Conservation (phyloP, 2,797 vertebrate species). For the Choloepus didactylus region DNA sequence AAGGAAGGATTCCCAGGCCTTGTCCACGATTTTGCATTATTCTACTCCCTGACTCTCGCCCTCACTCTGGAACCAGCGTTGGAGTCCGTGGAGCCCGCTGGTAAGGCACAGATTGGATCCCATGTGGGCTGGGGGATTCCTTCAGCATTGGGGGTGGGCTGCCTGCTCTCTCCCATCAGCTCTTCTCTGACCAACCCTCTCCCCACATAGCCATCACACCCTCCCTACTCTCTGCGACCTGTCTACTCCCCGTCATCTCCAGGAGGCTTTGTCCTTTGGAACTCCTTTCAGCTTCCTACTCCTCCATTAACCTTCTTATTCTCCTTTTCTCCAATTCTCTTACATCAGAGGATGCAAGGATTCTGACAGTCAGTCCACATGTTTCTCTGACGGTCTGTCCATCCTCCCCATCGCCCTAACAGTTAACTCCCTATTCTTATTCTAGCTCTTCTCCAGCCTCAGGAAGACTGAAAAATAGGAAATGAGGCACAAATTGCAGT, state of each 20-base stretch:
- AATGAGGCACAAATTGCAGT: background rate
- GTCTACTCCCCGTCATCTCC: background rate
- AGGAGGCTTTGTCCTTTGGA: background rate
- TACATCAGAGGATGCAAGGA: background rate
- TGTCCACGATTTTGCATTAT: background rate
- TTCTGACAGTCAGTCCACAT: background rate
- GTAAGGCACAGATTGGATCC: background rate
- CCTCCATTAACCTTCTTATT: background rate
- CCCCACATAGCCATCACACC: too few relatives aligned
- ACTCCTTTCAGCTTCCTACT: background rate
- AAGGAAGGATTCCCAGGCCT: background rate
- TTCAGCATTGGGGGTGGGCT: rapidly evolving
- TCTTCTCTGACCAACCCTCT: background rate
- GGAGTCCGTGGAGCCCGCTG: background rate
- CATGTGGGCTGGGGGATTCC: too few relatives aligned
- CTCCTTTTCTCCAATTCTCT: background rate
- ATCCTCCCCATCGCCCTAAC: background rate
- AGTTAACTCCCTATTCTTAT: conserved; percentile 21
- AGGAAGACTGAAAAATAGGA: background rate
- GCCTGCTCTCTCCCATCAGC: background rate
- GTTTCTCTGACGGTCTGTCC: background rate
- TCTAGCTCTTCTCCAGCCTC: background rate
- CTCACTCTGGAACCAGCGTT: background rate
- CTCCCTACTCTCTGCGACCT: background rate
- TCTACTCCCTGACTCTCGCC: background rate